A percentile compares a stretch with the other conserved stretches of the same genome.
These are phyloP conservation scores for Halictus rubicundus DNA, from an alignment of 1,140 invertebrate genomes.

Conservation along the genomic window DNA sequence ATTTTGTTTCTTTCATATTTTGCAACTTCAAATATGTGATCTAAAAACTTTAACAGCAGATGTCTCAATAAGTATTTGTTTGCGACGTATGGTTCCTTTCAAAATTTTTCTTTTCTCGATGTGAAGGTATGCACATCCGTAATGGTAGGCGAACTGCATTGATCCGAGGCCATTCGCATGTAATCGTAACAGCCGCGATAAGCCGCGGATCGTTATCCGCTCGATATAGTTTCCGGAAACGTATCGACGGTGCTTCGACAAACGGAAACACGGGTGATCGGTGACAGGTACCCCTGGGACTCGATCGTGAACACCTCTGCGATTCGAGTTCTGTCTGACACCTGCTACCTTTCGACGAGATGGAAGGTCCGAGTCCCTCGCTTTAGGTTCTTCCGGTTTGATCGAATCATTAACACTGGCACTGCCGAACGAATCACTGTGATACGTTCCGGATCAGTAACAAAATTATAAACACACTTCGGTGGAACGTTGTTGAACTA, in stretches of 20 bases:
- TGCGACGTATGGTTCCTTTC: no score
- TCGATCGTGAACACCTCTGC: not conserved
- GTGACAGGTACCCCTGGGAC: not conserved
- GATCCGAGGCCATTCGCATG: slow-evolving; percentile 27
- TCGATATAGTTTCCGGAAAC: slow-evolving; percentile 40
- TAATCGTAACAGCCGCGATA: slow-evolving; percentile 35
- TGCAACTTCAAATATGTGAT: no score
- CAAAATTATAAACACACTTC: no score
- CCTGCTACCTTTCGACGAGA: not conserved
- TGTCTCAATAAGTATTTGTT: no score
- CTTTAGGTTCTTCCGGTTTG: no score
- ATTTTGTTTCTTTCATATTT: no score
- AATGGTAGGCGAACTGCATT: slow-evolving; percentile 6
- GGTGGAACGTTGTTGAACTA: no score
- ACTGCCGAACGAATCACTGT: no score
- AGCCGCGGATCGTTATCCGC: slow-evolving; percentile 43
- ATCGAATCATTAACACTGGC: no score
- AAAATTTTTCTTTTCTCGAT: no score
- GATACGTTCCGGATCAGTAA: no score
- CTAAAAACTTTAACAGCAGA: no score
- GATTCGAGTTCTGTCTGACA: not conserved
- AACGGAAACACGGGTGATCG: slow-evolving; percentile 31
- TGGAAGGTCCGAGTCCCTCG: not conserved
- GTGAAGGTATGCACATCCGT: not conserved
- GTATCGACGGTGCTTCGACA: slow-evolving; percentile 38